Conservation (phyloP, 30 jellyfish, hydroid and myxozoan genomes). For the Haliclystus octoradiatus region DNA sequence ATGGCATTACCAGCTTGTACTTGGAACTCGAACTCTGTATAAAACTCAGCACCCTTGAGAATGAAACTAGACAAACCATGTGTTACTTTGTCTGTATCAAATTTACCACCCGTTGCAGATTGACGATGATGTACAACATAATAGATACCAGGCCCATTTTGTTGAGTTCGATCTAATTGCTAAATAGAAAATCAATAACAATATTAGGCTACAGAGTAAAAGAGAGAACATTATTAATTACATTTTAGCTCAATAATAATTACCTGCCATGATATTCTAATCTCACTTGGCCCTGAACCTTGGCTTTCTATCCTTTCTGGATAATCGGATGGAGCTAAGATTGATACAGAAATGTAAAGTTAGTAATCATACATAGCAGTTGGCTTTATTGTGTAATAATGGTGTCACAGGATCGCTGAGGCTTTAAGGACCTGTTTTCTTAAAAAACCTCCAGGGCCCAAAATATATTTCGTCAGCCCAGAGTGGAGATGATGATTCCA, state of each 20-base stretch:
- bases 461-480: too few relatives aligned
- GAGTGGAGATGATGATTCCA: background rate
- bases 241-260: background rate
- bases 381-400: too few relatives aligned
- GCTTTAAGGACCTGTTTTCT: too few relatives aligned
- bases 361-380: too few relatives aligned
- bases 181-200: too few relatives aligned
- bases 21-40: slow-evolving; percentile 55
- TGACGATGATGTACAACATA: slow-evolving; percentile 64
- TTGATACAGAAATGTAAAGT: background rate
- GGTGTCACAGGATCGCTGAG: too few relatives aligned
- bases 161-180: too few relatives aligned
- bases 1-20: slow-evolving; percentile 74
- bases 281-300: slow-evolving; percentile 91
- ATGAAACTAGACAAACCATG: slow-evolving; percentile 29
- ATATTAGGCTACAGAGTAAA: too few relatives aligned
- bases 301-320: slow-evolving; percentile 54
- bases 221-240: too few relatives aligned
- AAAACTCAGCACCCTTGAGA: slow-evolving; percentile 50
- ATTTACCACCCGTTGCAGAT: slow-evolving; percentile 19
- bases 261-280: slow-evolving; percentile 70
- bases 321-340: slow-evolving; percentile 59
- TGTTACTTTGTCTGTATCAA: slow-evolving; percentile 37
- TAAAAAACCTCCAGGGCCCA: too few relatives aligned
- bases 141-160: slow-evolving; percentile 70